Conservation (phyloP, 2,797 vertebrate species). For the Sebastes variabilis region DNA sequence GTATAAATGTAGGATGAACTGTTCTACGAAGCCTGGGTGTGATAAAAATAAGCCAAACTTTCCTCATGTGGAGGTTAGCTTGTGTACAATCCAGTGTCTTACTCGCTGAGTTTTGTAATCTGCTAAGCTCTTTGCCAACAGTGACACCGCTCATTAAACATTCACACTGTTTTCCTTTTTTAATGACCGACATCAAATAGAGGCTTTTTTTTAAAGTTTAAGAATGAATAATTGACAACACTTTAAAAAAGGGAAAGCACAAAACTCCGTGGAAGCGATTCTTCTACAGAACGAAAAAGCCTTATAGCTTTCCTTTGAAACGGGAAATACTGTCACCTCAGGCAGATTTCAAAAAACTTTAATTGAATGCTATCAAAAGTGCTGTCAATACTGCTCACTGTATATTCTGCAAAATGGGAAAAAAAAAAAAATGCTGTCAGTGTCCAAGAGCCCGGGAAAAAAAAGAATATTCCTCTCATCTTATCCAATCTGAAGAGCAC, state of each 20-base stretch:
- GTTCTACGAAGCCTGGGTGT: background rate
- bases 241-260: background rate
- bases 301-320: slow-evolving; percentile 37
- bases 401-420: slow-evolving; percentile 36
- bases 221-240: slow-evolving; percentile 35
- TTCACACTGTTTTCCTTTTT: slow-evolving; percentile 35
- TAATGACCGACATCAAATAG: slow-evolving; percentile 45
- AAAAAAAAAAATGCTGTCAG: slow-evolving; percentile 39
- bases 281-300: slow-evolving; percentile 19
- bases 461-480: slow-evolving; percentile 46
- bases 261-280: slow-evolving; percentile 20
- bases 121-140: background rate
- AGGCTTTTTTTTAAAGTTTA: slow-evolving; percentile 27
- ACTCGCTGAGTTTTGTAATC: slow-evolving; percentile 6
- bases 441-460: slow-evolving; percentile 43
- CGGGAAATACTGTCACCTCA: slow-evolving; percentile 42
- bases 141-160: slow-evolving; percentile 39
- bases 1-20: background rate
- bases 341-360: slow-evolving; percentile 37
- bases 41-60: slow-evolving; percentile 11
- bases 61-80: slow-evolving; percentile 3
- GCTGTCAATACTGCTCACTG: slow-evolving; percentile 57
- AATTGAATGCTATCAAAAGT: slow-evolving; percentile 69
- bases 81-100: background rate
- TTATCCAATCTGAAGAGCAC: slow-evolving; percentile 38